Conservation (phyloP, 2,113 vertebrate species). For the Engraulis encrasicolus region DNA sequence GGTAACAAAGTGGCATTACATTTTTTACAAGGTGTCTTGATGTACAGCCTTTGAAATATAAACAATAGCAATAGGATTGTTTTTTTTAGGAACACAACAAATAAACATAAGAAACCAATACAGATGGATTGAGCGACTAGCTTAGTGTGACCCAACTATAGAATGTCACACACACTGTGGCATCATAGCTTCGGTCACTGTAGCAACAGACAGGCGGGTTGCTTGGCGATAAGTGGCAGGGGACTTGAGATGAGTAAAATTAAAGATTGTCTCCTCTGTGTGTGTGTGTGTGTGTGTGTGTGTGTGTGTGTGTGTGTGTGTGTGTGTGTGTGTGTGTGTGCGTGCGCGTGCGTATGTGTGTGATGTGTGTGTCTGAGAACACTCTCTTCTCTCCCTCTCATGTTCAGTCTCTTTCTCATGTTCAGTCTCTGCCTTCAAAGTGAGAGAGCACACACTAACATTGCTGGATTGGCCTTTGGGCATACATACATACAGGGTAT, state of each 20-base stretch:
- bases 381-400: too few relatives aligned
- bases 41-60: constrained; percentile 9
- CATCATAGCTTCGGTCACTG: not conserved
- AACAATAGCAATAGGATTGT: constrained; percentile 6
- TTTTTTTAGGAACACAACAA: not conserved
- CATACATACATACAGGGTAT: too few relatives aligned
- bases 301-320: not conserved
- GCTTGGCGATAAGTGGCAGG: not conserved
- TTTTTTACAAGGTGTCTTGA: constrained; percentile 36
- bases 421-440: too few relatives aligned
- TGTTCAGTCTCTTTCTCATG: too few relatives aligned
- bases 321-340: not conserved
- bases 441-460: too few relatives aligned
- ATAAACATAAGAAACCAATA: not conserved
- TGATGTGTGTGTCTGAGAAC: too few relatives aligned
- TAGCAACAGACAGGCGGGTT: not conserved
- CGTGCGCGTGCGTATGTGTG: not conserved
- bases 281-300: not conserved
- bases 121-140: not conserved
- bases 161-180: not conserved
- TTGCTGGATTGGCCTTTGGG: too few relatives aligned
- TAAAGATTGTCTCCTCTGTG: not conserved
- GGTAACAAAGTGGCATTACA: too few relatives aligned
- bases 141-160: not conserved
- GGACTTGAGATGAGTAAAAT: not conserved